Base-by-base conservation (phyloP, 2,797 vertebrate species). In the Parambassis ranga region DNA sequence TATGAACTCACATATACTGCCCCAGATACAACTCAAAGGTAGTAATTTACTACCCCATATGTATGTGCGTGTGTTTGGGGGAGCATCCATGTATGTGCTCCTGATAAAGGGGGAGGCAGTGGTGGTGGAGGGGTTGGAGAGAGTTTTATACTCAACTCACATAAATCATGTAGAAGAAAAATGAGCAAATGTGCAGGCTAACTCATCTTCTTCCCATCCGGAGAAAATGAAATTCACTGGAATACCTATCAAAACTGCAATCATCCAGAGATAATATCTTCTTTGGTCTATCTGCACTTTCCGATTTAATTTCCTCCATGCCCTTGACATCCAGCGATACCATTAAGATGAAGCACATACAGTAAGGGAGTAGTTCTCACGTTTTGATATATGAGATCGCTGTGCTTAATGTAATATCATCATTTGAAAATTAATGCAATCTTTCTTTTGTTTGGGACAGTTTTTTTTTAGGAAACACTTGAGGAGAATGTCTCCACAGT, bases 241-340 rank as follows among this genome's bases (percentile, higher is more conserved):
- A 97, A 98, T 97, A 98, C 95, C 96, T 96, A 99, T 98, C 97
- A 98, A 97, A 98, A 96, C 95, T 93, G 96, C 96, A 99, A 98
- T 99, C 97, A 98, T 94, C 95, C 94, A 95, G 94, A 96, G 96
- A 98, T 98, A 98, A 97, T 98, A 98, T 98, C 97, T 96, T 94
- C 96, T 97, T 96, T 97, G 97, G 96, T 99, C 97, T 97, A 98
- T 98, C 96, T 96, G 96, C 95, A 98, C 96, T 98, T 97, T 98
- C 97, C 95, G 96, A 98, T 98, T 99, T 99, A 96, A 99, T 99
- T 99, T 99, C 96, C 95, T 96, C 95, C 96, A 94, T 97, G 96
- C 96, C 97, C 97, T 99, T 99, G 96, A 99, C 96, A 98, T 96
- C 94, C 94, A 95, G 94, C 93, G 95, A 98, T 98, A 97, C 94